A percentile compares a stretch with the other conserved stretches of the same genome.
These are phyloP conservation scores for Dendrolimus pini DNA, from an alignment of 2,888 invertebrate genomes.

Conservation along the genomic window DNA sequence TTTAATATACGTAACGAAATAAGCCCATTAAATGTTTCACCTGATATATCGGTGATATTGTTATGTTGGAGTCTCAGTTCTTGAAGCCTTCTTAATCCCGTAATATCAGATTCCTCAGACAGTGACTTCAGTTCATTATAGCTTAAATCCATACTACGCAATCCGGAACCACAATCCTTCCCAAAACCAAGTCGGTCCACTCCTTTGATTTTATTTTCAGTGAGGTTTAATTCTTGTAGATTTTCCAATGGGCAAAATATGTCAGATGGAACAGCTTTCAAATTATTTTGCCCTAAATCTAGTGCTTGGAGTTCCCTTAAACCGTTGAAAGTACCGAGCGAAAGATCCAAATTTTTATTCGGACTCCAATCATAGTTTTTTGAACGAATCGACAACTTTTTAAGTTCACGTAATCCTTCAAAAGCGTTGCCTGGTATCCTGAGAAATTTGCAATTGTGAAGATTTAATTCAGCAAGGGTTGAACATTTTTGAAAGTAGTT, in stretches of 20 bases:
- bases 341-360: slow-evolving; percentile 84
- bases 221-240: slow-evolving; percentile 88
- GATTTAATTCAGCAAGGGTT: slow-evolving; percentile 83
- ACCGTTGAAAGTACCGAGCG: slow-evolving; percentile 83
- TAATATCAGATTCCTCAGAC: slow-evolving; percentile 85
- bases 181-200: slow-evolving; percentile 85
- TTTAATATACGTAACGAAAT: slow-evolving; percentile 88
- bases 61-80: slow-evolving; percentile 89
- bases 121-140: slow-evolving; percentile 85
- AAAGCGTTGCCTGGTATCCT: slow-evolving; percentile 87
- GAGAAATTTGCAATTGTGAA: slow-evolving; percentile 88
- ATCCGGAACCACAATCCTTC: slow-evolving; percentile 79
- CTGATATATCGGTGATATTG: slow-evolving; percentile 85
- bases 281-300: slow-evolving; percentile 88
- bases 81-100: slow-evolving; percentile 85
- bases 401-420: slow-evolving; percentile 87
- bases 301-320: slow-evolving; percentile 86
- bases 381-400: slow-evolving; percentile 86
- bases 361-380: slow-evolving; percentile 88
- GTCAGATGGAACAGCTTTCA: slow-evolving; percentile 85
- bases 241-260: slow-evolving; percentile 88
- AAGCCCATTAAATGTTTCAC: slow-evolving; percentile 87
- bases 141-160: slow-evolving; percentile 88
- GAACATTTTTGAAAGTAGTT: slow-evolving; percentile 85
- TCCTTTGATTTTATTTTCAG: slow-evolving; percentile 86